A percentile compares a stretch with the other conserved stretches of the same genome.
These are phyloP conservation scores for Callipepla squamata DNA, from an alignment of 2,113 vertebrate species.

Conservation along the genomic window DNA sequence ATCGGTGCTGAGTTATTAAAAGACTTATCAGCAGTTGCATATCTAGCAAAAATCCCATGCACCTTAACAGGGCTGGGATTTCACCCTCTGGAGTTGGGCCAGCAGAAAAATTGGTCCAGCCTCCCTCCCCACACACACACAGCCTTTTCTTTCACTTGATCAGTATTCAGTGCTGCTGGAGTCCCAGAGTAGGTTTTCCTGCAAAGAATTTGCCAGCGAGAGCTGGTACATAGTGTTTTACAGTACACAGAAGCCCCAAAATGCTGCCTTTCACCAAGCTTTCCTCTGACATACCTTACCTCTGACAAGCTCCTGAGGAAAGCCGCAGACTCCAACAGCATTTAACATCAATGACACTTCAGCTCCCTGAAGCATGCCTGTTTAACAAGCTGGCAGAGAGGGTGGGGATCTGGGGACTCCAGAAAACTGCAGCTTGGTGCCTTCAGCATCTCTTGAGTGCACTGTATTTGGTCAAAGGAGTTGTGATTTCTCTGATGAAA, in stretches of 20 bases:
- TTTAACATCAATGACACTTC: neutral
- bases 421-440: neutral
- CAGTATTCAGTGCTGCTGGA: neutral
- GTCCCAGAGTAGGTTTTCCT: slow-evolving; percentile 8
- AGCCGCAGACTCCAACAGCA: neutral
- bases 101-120: slow-evolving; percentile 9
- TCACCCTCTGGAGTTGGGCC: slow-evolving; percentile 13
- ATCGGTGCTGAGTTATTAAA: slow-evolving; percentile 10
- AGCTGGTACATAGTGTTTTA: slow-evolving; percentile 7
- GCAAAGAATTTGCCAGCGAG: slow-evolving; percentile 17
- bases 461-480: neutral
- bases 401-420: neutral
- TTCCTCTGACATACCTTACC: neutral
- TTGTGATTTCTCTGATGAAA: neutral
- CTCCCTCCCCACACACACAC: neutral
- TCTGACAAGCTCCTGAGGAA: neutral
- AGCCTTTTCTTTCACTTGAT: neutral
- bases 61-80: slow-evolving; percentile 31
- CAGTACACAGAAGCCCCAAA: neutral
- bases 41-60: slow-evolving; percentile 8
- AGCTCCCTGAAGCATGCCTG: neutral
- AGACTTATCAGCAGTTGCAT: neutral
- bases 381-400: neutral
- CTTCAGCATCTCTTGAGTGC: neutral
- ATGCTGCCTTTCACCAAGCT: neutral